phyloP scores from a whole-genome alignment of 2,888 invertebrate genomes.

The Autographa gamma region DNA sequence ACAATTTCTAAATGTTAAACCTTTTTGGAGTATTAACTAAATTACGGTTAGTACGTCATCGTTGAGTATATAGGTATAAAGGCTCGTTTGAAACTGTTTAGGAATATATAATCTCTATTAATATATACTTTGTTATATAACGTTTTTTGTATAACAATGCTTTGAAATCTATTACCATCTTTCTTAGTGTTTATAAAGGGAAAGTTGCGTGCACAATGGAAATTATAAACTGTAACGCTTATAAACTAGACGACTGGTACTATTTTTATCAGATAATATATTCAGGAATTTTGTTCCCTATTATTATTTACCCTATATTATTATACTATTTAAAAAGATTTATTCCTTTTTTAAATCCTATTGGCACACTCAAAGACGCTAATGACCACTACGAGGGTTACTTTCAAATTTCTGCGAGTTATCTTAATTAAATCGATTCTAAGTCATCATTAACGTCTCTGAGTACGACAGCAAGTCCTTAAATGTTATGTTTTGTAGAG shows the following conservation, averaged over 20 bases:
- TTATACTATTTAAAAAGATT: too few species aligned
- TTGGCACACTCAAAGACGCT: too few species aligned
- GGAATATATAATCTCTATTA: too few species aligned
- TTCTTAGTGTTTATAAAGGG: background rate
- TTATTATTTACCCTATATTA: background rate
- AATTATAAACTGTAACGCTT: background rate
- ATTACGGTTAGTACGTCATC: background rate
- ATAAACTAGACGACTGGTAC: background rate
- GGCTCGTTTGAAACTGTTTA: too few species aligned
- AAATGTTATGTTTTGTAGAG: background rate
- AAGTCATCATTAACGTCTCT: too few species aligned
- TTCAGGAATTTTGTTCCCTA: background rate
- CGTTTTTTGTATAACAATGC: background rate
- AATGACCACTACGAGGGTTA: too few species aligned
- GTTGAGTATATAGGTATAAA: background rate
- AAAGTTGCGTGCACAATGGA: constrained; percentile 1
- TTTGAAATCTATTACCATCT: background rate
- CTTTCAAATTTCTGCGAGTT: too few species aligned
- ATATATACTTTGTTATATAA: background rate
- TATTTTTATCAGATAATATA: background rate
- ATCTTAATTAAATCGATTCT: too few species aligned
- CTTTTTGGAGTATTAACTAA: background rate
- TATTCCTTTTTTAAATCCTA: too few species aligned
- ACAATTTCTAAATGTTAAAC: background rate
- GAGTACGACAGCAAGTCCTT: background rate